phyloP scores from a whole-genome alignment of 2,888 invertebrate genomes.

The Rhingia campestris region DNA sequence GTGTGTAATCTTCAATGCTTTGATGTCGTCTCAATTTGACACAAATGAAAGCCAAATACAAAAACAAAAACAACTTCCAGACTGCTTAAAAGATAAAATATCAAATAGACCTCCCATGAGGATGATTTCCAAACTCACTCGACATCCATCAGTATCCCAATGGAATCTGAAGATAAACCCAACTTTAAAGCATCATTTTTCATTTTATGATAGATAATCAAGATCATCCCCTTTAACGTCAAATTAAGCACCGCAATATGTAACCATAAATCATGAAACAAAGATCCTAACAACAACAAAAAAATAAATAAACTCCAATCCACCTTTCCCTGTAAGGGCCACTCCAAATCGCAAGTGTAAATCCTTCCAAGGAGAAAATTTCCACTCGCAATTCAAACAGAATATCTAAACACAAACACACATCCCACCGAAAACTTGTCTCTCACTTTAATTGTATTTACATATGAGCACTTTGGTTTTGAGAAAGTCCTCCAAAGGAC shows the following conservation, averaged over 20 bases:
- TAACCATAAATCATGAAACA: slow-evolving; percentile 41
- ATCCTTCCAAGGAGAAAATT: slow-evolving; percentile 61
- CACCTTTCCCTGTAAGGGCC: slow-evolving; percentile 26
- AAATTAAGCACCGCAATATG: slow-evolving; percentile 62
- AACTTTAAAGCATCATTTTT: slow-evolving; percentile 48
- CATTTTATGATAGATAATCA: slow-evolving; percentile 45
- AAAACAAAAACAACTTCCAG: too few species aligned
- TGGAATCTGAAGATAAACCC: slow-evolving; percentile 5
- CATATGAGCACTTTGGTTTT: slow-evolving; percentile 51
- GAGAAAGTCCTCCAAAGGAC: slow-evolving; percentile 44
- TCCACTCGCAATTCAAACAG: slow-evolving; percentile 62
- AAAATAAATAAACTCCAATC: neutral
- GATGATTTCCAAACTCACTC: neutral
- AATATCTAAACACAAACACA: slow-evolving; percentile 46
- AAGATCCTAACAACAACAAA: neutral
- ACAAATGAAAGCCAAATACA: too few species aligned
- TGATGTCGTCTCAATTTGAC: too few species aligned
- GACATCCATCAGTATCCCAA: neutral
- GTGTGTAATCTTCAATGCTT: too few species aligned
- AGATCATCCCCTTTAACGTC: slow-evolving; percentile 59
- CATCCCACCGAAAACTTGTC: neutral
- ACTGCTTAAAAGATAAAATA: too few species aligned
- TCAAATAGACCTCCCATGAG: too few species aligned
- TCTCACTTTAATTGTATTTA: slow-evolving; percentile 70
- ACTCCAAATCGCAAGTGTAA: slow-evolving; percentile 54